Conservation (phyloP, 1,140 invertebrate genomes). For the Drosophila bocqueti region DNA sequence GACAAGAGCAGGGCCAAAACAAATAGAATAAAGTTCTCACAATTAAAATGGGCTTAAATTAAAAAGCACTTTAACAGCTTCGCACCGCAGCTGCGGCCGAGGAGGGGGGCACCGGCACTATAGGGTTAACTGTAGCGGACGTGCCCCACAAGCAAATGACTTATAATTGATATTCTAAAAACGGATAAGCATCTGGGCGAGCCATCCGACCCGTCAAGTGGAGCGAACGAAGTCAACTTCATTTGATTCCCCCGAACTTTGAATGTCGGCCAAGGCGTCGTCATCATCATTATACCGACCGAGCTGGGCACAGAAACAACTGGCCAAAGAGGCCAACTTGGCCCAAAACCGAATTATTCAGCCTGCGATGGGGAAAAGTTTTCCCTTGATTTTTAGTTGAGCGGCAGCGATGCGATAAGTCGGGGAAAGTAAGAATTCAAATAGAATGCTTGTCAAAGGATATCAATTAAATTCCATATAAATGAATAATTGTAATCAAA, state of each 20-base stretch:
- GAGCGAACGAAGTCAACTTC: constrained; percentile 18
- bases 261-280: constrained; percentile 34
- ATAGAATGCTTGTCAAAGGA: background rate
- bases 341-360: constrained; percentile 14
- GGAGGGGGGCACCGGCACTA: constrained; percentile 2
- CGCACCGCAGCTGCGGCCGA: constrained; percentile 41
- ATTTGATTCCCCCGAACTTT: constrained; percentile 27
- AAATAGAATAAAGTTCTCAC: constrained; percentile 83
- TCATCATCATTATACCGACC: constrained; percentile 80
- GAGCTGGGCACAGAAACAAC: constrained; percentile 60
- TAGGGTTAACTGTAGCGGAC: constrained; percentile 68
- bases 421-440: background rate
- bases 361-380: constrained; percentile 29
- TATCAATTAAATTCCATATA: background rate
- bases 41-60: constrained; percentile 83
- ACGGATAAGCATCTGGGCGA: constrained; percentile 73
- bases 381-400: background rate
- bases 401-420: constrained; percentile 6
- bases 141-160: constrained; percentile 78
- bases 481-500: background rate
- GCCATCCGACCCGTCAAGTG: constrained; percentile 3
- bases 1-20: constrained; percentile 16
- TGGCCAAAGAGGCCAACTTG: constrained; percentile 52
- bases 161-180: constrained; percentile 84
- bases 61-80: constrained; percentile 83